Evolutionary conservation across 2,888 invertebrate species (phyloP), one percentile per base, ranked within the genome.

Genomic region (Bedellia somnulentella): DNA sequence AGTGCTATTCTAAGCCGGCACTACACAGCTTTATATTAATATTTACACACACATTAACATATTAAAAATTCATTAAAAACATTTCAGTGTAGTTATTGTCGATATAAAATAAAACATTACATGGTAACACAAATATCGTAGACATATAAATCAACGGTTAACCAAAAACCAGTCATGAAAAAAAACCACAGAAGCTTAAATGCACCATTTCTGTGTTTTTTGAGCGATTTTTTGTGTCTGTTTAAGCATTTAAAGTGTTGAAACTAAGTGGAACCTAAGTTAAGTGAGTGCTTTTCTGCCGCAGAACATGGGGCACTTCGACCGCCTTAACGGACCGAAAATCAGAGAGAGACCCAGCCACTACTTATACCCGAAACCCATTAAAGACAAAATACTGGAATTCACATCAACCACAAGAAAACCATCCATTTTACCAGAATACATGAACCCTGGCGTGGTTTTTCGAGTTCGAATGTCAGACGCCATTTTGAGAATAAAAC

Each of bases 401-500:
- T 70, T 62, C 52, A 49, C 59, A 0, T 64, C 70, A 0, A 46
- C 58, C 0, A 58, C 70, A 2, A 63, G 53, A 36, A 59, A 47
- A 24, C 70, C 73, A 2, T 15, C 29, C 0, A 66, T 73, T 23
- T 44, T 73, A 0, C 73, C 75, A 0, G 75, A 75, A 12, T 59
- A 62, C 22, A 68, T 75, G 71, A 73, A 73, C 30, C 73, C 75
- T 0, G 75, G 73, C 0, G 71, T 75, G 0, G 64, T 73, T 5
- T 75, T 75, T 37, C 34, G 75, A 9, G 75, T 75, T 0, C 38
- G 75, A 4, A 75, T 75, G 75, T 67, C 75, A 0, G 75, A 75
- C 36, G 75, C 75, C 0, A 75, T 75, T 1, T 34, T 73, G 6
- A 37, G 71, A 1, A 75, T 75, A 31, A 73, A 73, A 15, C 73